Evolutionary conservation across 2,888 invertebrate genomes (phyloP), one percentile per base, ranked within the genome.

Genomic region (Acleris holmiana): DNA sequence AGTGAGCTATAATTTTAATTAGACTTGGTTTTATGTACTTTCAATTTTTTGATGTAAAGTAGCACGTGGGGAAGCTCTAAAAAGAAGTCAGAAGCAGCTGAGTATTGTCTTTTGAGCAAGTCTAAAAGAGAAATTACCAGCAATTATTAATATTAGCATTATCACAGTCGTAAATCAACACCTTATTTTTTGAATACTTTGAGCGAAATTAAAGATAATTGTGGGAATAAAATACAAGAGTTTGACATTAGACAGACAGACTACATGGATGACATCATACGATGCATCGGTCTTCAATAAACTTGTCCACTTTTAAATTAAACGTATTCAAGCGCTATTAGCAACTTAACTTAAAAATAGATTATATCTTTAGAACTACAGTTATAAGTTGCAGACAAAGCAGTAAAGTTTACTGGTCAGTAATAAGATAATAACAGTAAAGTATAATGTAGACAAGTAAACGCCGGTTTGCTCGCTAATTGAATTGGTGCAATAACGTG

Each of bases 341-440:
- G 17, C 18, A 1, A 15, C 3, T 25, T 13, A 8, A 13, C n/a
- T 25, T 18, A 17, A 29, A 51, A 51, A 10, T 55, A 55, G 41
- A 44, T 54, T 23, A 19, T 44, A 44, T 44, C 40, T 19, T 53
- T 15, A 21, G 41, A 23, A 13, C 54, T 44, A 19, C 41, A 6
- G 44, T 23, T 4, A 40, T 40, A 15, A 55, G 23, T 44, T 17
- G n/a, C 44, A 17, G 41, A n/a, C 3, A 19, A 53, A 51, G 21
- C 54, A 19, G 19, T 49, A 44, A 19, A 23, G 10, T 55, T 74
- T 71, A 75, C 78, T 75, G 74, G 71, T 69, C 69, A 75, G 72
- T 78, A 77, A 77, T 77, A 72, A 67, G 69, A 67, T 68, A 76
- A 76, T 78, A 76, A 74, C 73, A 71, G 73, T 76, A 73, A 77